Conservation (phyloP, 1,140 invertebrate genomes). For the Zaprionus kolodkinae region DNA sequence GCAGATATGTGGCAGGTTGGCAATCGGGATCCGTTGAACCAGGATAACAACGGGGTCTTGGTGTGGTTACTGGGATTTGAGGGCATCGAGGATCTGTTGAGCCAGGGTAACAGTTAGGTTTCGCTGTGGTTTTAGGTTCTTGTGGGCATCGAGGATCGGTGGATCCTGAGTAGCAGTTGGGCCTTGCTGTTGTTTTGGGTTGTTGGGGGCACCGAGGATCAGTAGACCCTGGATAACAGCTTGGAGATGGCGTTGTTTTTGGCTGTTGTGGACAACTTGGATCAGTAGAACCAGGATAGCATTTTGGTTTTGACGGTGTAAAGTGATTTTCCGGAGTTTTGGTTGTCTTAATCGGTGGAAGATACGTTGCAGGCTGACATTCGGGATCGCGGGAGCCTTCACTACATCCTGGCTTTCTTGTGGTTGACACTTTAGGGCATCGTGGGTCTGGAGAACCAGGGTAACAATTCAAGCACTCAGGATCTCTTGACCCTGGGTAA, state of each 20-base stretch:
- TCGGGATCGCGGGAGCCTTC: slow-evolving; percentile 39
- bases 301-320: slow-evolving; percentile 21
- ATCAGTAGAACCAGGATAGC: slow-evolving; percentile 42
- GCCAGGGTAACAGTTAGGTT: too few relatives aligned
- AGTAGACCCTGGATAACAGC: slow-evolving; percentile 79
- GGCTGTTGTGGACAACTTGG: slow-evolving; percentile 23
- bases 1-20: too few relatives aligned
- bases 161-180: too few relatives aligned
- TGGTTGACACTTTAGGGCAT: slow-evolving; percentile 81
- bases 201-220: slow-evolving; percentile 61
- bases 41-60: not conserved
- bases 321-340: slow-evolving; percentile 45
- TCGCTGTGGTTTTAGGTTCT: slow-evolving; percentile 29
- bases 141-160: not conserved
- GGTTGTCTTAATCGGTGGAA: slow-evolving; percentile 40
- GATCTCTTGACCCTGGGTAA: slow-evolving; percentile 45
- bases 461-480: slow-evolving; percentile 54
- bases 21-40: slow-evolving; percentile 12
- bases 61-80: too few relatives aligned
- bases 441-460: slow-evolving; percentile 75
- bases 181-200: slow-evolving; percentile 38
- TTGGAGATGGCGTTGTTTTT: slow-evolving; percentile 12
- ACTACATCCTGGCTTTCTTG: slow-evolving; percentile 57
- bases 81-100: too few relatives aligned
- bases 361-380: slow-evolving; percentile 44